Base-by-base conservation (phyloP, 2,888 invertebrate genomes). In the Sialis fuliginosa region DNA sequence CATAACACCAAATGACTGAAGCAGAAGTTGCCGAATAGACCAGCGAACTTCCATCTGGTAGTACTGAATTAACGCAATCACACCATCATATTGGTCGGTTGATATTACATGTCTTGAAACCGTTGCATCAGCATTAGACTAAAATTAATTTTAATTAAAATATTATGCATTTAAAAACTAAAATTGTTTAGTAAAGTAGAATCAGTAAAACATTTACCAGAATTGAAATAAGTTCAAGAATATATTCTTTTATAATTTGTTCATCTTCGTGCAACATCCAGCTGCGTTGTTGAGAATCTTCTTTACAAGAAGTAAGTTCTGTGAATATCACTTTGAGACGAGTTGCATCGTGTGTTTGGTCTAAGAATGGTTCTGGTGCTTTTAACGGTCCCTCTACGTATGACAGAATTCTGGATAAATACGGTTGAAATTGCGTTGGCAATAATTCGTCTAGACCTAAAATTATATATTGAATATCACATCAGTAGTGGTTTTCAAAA, bases 251-350 rank as follows among this genome's bases (percentile, higher is more conserved):
- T 58, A 95, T 93, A 54, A 86, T 82, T 49, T 77, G 77, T 54
- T 93, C 92, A 62, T 95, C 95, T 61, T 95, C 93, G 61, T 93
- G 88, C 33, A 95, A 68, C 62, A 90, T 88, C 95, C 95, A 95
- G 54, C 89, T 91, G 48, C 95, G 71, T 60, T 96, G 95, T 60
- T 96, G 93, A 0, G 91, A 87, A 62, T 95, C 95, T 59, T 93
- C 90, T 54, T 92, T 92, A 53, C 91, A 90, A 51, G 81, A 83
- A 2, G 86, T 85, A 52, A 95, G 66, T 52, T 91, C 82, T 52
- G 79, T 77, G 54, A 93, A 81, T 34, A 93, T 83, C 42, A 83
- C 78, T 63, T 83, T 80, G 62, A 95, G 73, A 30, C 86, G 72
- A 54, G 81, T 74, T 0, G 89, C 84, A 62, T 93, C 92, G 4